phyloP scores from a whole-genome alignment of 2,113 vertebrate species.

The Drymodes brunneopygia region DNA sequence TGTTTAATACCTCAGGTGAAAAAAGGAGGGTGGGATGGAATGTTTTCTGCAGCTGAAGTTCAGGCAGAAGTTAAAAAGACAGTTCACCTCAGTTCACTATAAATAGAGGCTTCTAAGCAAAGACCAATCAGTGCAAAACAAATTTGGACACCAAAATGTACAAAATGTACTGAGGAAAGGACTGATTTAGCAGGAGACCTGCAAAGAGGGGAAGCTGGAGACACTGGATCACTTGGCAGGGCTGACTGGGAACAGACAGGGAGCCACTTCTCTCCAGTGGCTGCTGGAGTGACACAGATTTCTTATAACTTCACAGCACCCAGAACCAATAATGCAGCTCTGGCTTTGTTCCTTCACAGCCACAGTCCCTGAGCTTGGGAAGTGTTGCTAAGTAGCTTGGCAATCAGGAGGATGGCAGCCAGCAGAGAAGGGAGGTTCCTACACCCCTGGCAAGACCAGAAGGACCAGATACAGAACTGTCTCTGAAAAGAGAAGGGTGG shows the following conservation, averaged over 20 bases:
- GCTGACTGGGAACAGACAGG: neutral
- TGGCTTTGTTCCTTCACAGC: neutral
- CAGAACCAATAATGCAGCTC: neutral
- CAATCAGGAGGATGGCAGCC: neutral
- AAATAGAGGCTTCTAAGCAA: neutral
- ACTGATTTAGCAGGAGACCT: neutral
- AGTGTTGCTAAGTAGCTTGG: neutral
- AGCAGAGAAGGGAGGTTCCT: neutral
- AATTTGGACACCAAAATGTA: neutral
- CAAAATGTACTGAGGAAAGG: neutral
- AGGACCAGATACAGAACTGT: neutral
- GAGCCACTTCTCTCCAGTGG: neutral
- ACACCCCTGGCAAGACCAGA: neutral
- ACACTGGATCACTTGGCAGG: fast-evolving
- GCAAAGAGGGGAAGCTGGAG: neutral
- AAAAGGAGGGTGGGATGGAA: neutral
- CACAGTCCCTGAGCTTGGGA: neutral
- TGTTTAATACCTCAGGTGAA: neutral
- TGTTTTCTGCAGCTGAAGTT: neutral
- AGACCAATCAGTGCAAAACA: neutral
- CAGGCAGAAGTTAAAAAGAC: neutral
- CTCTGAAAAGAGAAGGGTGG: neutral
- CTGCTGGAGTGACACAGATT: neutral
- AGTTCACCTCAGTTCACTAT: neutral
- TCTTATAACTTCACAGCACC: neutral